Percentiles rank a stretch among this genome's conserved stretches.
Evolutionary conservation across 2,888 invertebrate genomes (phyloP).

Genomic region (Lasioglossum morio): DNA sequence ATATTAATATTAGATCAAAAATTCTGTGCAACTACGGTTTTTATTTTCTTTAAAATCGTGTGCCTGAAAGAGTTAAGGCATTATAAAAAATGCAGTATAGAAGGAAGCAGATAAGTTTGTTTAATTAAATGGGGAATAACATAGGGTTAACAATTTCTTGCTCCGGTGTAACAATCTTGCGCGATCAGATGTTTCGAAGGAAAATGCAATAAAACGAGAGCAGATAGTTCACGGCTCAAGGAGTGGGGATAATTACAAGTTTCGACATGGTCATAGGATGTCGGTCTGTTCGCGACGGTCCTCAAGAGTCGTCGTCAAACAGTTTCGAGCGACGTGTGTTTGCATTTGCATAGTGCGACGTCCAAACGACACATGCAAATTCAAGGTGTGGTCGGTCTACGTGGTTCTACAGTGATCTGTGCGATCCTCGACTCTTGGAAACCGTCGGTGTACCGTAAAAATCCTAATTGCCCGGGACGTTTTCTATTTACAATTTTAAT

Average conservation of each 20-base stretch:
- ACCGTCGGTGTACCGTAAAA: not conserved
- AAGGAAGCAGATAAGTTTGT: too few species aligned
- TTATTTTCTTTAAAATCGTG: too few species aligned
- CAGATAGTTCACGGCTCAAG: too few species aligned
- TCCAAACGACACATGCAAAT: slow-evolving; percentile 10
- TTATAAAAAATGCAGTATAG: too few species aligned
- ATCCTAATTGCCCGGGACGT: not conserved
- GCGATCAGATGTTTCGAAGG: not conserved
- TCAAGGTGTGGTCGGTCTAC: slow-evolving; percentile 4
- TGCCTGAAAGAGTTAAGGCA: too few species aligned
- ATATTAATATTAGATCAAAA: too few species aligned
- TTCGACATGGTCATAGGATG: not conserved
- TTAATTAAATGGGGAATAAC: too few species aligned
- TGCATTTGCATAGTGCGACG: slow-evolving; percentile 5
- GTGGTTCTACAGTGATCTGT: not conserved
- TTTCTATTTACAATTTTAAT: too few species aligned
- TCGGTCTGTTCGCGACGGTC: not conserved
- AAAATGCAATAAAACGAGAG: not conserved
- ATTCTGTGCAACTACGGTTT: too few species aligned
- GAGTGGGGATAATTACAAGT: not conserved
- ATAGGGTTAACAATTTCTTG: too few species aligned
- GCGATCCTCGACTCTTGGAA: not conserved
- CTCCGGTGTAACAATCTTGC: too few species aligned
- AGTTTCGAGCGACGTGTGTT: not conserved
- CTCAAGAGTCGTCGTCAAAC: not conserved